These are phyloP conservation scores for Stictocephala bisonia DNA, from an alignment of 2,888 invertebrate species.

Conservation along the genomic window DNA sequence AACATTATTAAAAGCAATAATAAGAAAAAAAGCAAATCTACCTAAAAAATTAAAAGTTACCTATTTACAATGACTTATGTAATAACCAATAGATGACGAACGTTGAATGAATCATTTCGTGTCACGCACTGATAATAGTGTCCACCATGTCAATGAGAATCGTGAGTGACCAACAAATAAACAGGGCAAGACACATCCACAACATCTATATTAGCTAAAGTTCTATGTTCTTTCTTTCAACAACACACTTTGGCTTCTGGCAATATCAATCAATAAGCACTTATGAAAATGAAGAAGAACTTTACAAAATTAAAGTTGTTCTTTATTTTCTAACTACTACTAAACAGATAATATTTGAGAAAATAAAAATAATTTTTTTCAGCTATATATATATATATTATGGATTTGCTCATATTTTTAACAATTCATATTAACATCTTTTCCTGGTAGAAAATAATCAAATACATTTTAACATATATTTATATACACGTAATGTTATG, in stretches of 20 bases:
- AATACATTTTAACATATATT: too few species aligned
- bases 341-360: too few species aligned
- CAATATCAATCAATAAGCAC: constrained; percentile 1
- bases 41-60: constrained; percentile 32
- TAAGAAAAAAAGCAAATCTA: constrained; percentile 37
- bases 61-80: constrained; percentile 36
- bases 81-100: constrained; percentile 12
- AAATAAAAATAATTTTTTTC: too few species aligned
- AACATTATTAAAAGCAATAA: constrained; percentile 41
- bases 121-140: constrained; percentile 32
- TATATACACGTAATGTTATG: too few species aligned
- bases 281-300: constrained; percentile 20
- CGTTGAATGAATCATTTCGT: constrained; percentile 23
- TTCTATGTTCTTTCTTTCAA: constrained; percentile 23
- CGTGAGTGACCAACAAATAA: constrained; percentile 34
- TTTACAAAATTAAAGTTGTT: background rate
- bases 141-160: constrained; percentile 22
- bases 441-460: too few species aligned
- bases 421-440: too few species aligned
- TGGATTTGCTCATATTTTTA: too few species aligned
- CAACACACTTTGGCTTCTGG: constrained; percentile 10
- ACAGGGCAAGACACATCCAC: constrained; percentile 41
- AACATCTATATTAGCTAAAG: constrained; percentile 37
- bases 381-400: too few species aligned
- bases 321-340: constrained; percentile 3